Conservation (phyloP, 1,140 invertebrate species). For the Drosophila rhopaloa region DNA sequence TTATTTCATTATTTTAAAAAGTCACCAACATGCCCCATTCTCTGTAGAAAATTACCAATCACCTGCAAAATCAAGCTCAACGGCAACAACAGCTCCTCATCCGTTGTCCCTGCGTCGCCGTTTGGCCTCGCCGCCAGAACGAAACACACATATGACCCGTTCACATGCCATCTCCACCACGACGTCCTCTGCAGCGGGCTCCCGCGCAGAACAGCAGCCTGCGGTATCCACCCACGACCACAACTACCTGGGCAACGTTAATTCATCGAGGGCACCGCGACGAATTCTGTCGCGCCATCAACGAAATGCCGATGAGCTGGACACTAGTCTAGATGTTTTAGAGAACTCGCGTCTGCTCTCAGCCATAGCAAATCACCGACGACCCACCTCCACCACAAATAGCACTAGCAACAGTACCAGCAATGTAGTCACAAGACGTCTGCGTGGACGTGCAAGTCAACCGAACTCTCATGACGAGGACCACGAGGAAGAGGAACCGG, state of each 20-base stretch:
- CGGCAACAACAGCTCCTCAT: slow-evolving; percentile 52
- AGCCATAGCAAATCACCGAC: slow-evolving; percentile 56
- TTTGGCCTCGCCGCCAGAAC: slow-evolving; percentile 37
- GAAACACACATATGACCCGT: slow-evolving; percentile 75
- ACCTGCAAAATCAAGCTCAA: slow-evolving; percentile 44
- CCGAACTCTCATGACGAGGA: slow-evolving; percentile 65
- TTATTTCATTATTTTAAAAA: no score
- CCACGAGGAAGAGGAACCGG: slow-evolving; percentile 56
- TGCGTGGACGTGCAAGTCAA: slow-evolving; percentile 68
- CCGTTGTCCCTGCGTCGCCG: slow-evolving; percentile 61
- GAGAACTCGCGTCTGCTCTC: slow-evolving; percentile 53
- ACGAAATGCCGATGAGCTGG: slow-evolving; percentile 80
- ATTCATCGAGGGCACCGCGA: slow-evolving; percentile 51
- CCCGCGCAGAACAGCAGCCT: slow-evolving; percentile 19
- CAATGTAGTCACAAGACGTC: slow-evolving; percentile 57
- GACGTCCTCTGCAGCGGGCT: slow-evolving; percentile 34
- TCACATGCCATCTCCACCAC: slow-evolving; percentile 81
- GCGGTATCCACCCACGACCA: slow-evolving; percentile 69
- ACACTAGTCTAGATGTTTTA: slow-evolving; percentile 76
- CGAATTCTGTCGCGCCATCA: slow-evolving; percentile 81
- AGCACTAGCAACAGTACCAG: slow-evolving; percentile 29
- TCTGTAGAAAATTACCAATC: slow-evolving; percentile 47
- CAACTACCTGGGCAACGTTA: slow-evolving; percentile 74
- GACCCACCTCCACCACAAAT: slow-evolving; percentile 73
- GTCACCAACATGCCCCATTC: background rate